Conservation (phyloP, 2,113 vertebrate genomes). For the Lichenostomus cassidix region DNA sequence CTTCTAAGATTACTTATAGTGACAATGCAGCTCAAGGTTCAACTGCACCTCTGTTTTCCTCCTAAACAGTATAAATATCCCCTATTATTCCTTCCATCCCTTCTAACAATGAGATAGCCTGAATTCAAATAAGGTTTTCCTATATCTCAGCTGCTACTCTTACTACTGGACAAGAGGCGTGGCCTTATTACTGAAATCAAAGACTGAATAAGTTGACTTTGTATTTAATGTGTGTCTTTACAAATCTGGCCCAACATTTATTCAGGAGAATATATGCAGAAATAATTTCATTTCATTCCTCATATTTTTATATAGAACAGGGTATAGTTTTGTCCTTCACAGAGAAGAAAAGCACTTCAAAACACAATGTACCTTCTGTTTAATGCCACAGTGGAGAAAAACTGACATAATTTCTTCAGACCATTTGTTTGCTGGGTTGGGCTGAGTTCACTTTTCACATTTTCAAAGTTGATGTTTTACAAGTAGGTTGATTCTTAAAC, state of each 20-base stretch:
- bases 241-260: background rate
- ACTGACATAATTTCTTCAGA: background rate
- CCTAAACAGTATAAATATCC: background rate
- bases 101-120: background rate
- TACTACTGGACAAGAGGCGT: background rate
- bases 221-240: background rate
- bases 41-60: background rate
- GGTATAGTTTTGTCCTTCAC: background rate
- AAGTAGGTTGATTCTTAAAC: background rate
- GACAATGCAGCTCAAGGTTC: background rate
- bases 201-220: background rate
- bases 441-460: background rate
- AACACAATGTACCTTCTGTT: background rate
- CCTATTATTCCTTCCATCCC: background rate
- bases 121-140: background rate
- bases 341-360: background rate
- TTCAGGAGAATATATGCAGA: background rate
- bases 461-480: background rate
- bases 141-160: background rate
- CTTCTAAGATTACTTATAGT: background rate
- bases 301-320: background rate
- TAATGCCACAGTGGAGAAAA: background rate
- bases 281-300: background rate
- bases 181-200: background rate
- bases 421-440: background rate